Evolutionary conservation across 2,113 vertebrate species (phyloP).

Genomic region (Martes martes): DNA sequence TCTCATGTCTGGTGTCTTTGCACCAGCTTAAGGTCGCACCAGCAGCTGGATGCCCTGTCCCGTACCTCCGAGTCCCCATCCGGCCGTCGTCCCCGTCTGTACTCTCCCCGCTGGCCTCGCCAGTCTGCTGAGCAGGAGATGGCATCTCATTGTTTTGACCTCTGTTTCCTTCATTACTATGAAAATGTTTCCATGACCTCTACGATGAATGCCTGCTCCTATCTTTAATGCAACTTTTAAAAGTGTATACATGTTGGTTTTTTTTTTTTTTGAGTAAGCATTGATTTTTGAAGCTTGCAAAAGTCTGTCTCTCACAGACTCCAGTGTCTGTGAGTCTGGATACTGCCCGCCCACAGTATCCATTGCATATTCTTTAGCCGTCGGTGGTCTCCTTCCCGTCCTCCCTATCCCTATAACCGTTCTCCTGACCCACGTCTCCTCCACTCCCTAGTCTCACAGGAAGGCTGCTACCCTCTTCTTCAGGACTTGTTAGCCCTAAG

Average conservation of each 20-base stretch:
- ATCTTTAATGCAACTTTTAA: not conserved
- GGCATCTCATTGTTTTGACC: not conserved
- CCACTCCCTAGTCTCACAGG: not conserved
- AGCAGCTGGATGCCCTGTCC: not conserved
- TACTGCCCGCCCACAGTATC: not conserved
- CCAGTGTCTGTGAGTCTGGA: too few species aligned
- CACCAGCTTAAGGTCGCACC: too few species aligned
- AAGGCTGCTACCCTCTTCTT: not conserved
- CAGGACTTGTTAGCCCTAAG: not conserved
- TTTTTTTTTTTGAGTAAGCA: too few species aligned
- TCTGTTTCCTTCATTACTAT: not conserved
- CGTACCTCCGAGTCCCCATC: accelerated
- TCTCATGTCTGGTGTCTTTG: not conserved
- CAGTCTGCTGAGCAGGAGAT: not conserved
- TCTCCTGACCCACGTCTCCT: not conserved
- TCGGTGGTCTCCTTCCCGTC: not conserved
- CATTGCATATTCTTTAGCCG: not conserved
- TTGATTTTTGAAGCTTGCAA: not conserved
- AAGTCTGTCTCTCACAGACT: not conserved
- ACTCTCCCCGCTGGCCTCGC: not conserved
- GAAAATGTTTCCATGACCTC: not conserved
- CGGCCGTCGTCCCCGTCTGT: accelerated
- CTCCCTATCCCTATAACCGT: too few species aligned
- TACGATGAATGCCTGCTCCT: too few species aligned
- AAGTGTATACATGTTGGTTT: not conserved